These are phyloP conservation scores for Thalassoma bifasciatum DNA, from an alignment of 2,113 vertebrate species.

Conservation along the genomic window DNA sequence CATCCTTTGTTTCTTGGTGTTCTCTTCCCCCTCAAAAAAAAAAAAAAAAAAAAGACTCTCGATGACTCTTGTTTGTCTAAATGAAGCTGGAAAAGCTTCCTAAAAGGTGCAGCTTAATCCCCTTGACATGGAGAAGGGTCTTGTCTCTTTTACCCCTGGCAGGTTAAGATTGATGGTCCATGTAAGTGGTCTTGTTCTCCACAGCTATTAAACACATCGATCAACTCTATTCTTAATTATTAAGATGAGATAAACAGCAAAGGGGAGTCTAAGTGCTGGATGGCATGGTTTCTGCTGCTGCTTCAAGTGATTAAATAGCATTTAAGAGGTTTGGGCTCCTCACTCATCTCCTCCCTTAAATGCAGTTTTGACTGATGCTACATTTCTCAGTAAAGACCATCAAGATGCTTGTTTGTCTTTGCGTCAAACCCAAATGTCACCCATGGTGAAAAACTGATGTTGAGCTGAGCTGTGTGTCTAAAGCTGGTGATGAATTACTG, in stretches of 20 bases:
- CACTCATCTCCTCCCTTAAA: constrained; percentile 51
- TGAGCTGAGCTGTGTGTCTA: constrained; percentile 17
- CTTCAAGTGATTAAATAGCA: constrained; percentile 76
- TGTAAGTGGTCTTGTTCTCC: constrained; percentile 77
- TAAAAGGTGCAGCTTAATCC: constrained; percentile 70
- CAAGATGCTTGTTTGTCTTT: constrained; percentile 67
- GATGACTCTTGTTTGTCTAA: constrained; percentile 67
- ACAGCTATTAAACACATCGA: constrained; percentile 79
- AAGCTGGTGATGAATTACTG: constrained; percentile 59
- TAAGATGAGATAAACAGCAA: constrained; percentile 69
- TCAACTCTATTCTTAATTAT: constrained; percentile 74
- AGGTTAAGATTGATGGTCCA: constrained; percentile 72
- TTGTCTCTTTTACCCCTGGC: constrained; percentile 55
- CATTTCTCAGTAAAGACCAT: constrained; percentile 57
- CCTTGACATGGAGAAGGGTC: constrained; percentile 58
- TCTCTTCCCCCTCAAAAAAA: background rate
- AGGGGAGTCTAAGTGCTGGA: constrained; percentile 64
- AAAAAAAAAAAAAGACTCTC: no score
- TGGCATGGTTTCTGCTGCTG: constrained; percentile 51
- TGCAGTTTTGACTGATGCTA: constrained; percentile 38
- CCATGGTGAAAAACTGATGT: constrained; percentile 34
- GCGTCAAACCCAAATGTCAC: constrained; percentile 37
- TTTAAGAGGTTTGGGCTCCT: constrained; percentile 68
- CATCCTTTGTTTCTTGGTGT: constrained; percentile 21
- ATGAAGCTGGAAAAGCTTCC: constrained; percentile 58